A percentile compares a stretch with the other conserved stretches of the same genome.
Conservation (phyloP, 2,113 vertebrate genomes). For the Phylloscopus trochilus region DNA sequence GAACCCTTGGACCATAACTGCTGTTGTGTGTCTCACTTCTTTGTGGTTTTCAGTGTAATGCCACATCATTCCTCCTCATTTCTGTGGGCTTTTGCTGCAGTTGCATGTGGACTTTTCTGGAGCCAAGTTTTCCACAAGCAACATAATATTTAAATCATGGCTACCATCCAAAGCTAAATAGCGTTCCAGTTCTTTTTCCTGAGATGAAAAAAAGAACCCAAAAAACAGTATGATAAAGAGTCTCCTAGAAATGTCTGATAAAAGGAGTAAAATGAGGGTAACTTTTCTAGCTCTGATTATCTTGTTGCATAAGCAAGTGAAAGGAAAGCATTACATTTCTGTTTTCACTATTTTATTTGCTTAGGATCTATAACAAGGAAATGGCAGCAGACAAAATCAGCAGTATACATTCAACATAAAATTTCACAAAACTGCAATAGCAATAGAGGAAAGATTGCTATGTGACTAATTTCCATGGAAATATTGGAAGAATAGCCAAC, state of each 20-base stretch:
- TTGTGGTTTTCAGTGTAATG: neutral
- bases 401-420: neutral
- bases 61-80: neutral
- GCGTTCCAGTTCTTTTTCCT: neutral
- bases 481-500: neutral
- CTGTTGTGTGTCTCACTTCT: neutral
- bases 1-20: neutral
- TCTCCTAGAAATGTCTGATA: neutral
- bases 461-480: neutral
- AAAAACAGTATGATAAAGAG: neutral
- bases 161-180: constrained; percentile 6
- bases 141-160: neutral
- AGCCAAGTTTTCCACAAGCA: constrained; percentile 1
- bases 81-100: neutral
- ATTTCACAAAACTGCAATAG: neutral
- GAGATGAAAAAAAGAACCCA: neutral
- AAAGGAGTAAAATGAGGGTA: neutral
- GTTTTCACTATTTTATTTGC: neutral
- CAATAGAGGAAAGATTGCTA: neutral
- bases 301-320: neutral
- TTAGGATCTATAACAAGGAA: neutral
- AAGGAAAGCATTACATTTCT: neutral
- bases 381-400: neutral
- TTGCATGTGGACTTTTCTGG: neutral
- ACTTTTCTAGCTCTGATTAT: neutral